Evolutionary conservation across 2,797 vertebrate genomes (phyloP).

Genomic region (Hyperoplus immaculatus): DNA sequence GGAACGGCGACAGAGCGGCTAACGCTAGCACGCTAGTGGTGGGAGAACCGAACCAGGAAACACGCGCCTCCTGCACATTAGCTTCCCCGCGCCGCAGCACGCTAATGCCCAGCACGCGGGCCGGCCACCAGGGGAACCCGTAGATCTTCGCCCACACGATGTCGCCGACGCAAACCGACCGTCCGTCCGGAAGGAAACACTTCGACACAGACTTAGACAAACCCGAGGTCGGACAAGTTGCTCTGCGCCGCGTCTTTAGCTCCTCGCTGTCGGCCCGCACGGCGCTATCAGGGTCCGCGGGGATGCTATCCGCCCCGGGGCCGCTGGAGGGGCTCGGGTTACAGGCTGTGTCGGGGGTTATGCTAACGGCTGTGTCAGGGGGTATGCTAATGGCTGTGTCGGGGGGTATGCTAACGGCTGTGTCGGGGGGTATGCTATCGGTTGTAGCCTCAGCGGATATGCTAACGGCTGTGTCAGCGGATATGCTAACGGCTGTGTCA

Average conservation of each 20-base stretch:
- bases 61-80: slow-evolving; percentile 94
- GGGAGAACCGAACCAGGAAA: slow-evolving; percentile 98
- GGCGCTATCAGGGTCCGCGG: slow-evolving; percentile 37
- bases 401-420: no score
- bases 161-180: slow-evolving; percentile 96
- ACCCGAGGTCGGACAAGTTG: slow-evolving; percentile 89
- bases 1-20: slow-evolving; percentile 94
- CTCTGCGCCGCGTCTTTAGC: slow-evolving; percentile 92
- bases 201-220: slow-evolving; percentile 98
- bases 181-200: slow-evolving; percentile 93
- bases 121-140: slow-evolving; percentile 99
- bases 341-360: no score
- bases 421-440: no score
- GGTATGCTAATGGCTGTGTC: no score
- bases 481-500: no score
- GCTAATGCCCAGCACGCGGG: slow-evolving; percentile 93
- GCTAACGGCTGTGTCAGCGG: no score
- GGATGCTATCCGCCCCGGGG: slow-evolving; percentile 57
- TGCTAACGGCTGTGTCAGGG: no score
- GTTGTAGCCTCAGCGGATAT: no score
- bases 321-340: slow-evolving; percentile 18
- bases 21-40: slow-evolving; percentile 97
- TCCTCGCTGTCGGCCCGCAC: slow-evolving; percentile 41
- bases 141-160: slow-evolving; percentile 99
- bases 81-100: slow-evolving; percentile 92